phyloP scores from a whole-genome alignment of 2,888 invertebrate genomes.

The Listrodromus nycthemerus region DNA sequence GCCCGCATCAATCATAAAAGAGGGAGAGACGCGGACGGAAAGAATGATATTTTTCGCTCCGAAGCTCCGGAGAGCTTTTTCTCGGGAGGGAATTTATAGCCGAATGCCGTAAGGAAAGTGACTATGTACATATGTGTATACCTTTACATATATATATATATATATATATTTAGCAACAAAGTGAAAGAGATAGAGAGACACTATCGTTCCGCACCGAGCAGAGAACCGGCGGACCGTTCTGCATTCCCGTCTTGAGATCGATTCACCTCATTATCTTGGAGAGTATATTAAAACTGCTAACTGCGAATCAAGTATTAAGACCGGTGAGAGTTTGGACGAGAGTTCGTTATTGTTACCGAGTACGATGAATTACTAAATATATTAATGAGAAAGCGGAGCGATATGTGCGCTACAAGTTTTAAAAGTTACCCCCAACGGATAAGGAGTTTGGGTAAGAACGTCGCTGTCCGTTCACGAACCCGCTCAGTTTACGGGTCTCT shows the following conservation, averaged over 20 bases:
- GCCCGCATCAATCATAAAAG: not conserved
- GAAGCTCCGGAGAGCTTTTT: constrained; percentile 33
- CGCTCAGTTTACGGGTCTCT: constrained; percentile 29
- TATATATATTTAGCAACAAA: not conserved
- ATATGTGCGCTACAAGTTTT: not conserved
- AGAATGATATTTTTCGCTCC: constrained; percentile 22
- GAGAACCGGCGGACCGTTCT: no score
- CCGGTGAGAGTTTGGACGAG: not conserved
- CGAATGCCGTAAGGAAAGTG: constrained; percentile 20
- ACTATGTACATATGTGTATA: not conserved
- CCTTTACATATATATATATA: not conserved
- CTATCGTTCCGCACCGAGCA: not conserved
- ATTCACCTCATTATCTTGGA: no score
- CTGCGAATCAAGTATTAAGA: not conserved
- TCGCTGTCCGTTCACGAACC: constrained; percentile 11
- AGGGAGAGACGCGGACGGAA: constrained; percentile 3
- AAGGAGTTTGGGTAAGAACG: constrained; percentile 12
- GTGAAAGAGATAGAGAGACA: not conserved
- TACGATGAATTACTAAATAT: not conserved
- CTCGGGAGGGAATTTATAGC: constrained; percentile 9
- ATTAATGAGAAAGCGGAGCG: not conserved
- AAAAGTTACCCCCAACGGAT: constrained; percentile 1
- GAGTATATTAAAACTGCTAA: no score
- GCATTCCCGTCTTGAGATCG: no score
- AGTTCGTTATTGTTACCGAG: no score